phyloP scores from a whole-genome alignment of 2,797 vertebrate genomes.

The Hylomyscus alleni region DNA sequence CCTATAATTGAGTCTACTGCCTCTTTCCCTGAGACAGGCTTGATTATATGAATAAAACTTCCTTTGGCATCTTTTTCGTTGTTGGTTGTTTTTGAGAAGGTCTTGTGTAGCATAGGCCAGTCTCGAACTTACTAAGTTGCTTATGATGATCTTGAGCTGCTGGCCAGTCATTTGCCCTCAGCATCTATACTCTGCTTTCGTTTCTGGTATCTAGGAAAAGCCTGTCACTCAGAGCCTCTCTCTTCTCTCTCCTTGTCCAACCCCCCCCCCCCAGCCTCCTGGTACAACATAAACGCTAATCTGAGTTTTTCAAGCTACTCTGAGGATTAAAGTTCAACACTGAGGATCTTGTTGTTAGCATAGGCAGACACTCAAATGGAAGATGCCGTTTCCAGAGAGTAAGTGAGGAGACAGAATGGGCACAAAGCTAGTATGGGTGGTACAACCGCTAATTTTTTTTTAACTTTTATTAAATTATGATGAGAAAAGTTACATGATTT shows the following conservation, averaged over 20 bases:
- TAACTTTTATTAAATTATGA: no score
- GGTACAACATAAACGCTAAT: neutral
- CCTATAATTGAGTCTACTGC: neutral
- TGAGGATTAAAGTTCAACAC: neutral
- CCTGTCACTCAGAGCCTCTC: neutral
- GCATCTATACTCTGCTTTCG: neutral
- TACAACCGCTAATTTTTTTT: neutral
- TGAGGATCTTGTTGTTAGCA: neutral
- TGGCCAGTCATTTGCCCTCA: neutral
- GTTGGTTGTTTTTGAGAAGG: neutral
- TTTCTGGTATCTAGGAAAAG: neutral
- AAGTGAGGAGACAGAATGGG: neutral
- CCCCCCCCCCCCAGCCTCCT: neutral
- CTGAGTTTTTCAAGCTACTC: neutral
- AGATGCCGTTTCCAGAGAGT: neutral
- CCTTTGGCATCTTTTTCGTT: neutral
- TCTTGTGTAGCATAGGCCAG: neutral
- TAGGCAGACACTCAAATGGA: neutral
- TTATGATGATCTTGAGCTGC: neutral
- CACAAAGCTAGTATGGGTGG: neutral
- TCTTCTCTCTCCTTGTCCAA: neutral
- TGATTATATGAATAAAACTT: neutral
- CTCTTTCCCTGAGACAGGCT: neutral
- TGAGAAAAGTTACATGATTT: no score
- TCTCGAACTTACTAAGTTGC: neutral